Base-by-base conservation (phyloP, 2,113 vertebrate species). In the Anas platyrhynchos region DNA sequence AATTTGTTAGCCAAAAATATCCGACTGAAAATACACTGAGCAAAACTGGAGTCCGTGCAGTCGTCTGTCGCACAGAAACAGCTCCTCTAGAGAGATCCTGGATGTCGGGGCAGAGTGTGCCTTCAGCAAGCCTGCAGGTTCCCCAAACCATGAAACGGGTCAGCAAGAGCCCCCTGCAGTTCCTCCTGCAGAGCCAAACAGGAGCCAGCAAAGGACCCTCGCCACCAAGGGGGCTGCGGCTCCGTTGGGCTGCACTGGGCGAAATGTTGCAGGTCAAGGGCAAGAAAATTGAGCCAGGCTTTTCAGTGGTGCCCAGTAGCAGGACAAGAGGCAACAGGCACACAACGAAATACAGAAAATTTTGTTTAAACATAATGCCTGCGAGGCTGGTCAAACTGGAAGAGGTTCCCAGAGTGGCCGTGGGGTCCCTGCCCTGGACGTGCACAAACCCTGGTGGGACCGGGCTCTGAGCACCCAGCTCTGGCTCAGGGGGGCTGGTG, bases 161-260 rank as follows among this genome's bases (percentile, higher is more conserved):
- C 5, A 7, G 6, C 29, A 50, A 31, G 56, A 23, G 9, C 48
- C 41, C 56, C 21, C 8, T 32, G 55, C 12, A 14, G 62, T 20
- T 44, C 58, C 44, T 44, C 44, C 44, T 44, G 44, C 38, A 9
- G 0, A 10, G 58, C 9, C 22, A 63, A 27, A 36, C 43, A 3
- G 1, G 2, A 10, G 7, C 65, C 77, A 56, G 34, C 2, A 1
- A 5, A 0, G 5, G 5, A 36, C 31, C 55, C 83, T 13, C 1
- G 7, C 1, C 48, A 21, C 56, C 4, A 38, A 1, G 1, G n/a
- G 59, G 36, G 4, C 1, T 0, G 5, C 22, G 0, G 44, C 25
- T 1, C 10, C 18, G 52, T 38, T 16, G 79, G 66, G 41, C 77
- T 52, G 63, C 18, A 0, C 31, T 5, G 6, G 50, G 73, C 52